phyloP scores from a whole-genome alignment of 2,797 vertebrate genomes.

The Lepilemur ruficaudatus region DNA sequence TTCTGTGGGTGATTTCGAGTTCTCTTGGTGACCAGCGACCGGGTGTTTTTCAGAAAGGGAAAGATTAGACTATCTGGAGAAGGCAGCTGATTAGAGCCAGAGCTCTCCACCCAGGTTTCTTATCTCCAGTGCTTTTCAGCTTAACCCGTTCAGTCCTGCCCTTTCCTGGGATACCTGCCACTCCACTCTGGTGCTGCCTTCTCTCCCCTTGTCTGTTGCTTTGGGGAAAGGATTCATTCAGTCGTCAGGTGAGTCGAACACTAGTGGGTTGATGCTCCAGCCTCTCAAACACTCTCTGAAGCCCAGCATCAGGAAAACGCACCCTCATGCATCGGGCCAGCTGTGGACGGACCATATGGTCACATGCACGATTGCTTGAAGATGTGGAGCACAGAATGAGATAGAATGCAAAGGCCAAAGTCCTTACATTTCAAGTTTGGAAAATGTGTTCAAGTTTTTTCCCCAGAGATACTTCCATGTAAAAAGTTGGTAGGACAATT shows the following conservation, averaged over 20 bases:
- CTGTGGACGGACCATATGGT: not conserved
- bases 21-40: not conserved
- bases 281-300: not conserved
- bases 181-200: not conserved
- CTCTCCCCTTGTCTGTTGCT: not conserved
- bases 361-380: accelerated
- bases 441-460: not conserved
- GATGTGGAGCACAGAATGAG: not conserved
- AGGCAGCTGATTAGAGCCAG: not conserved
- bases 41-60: not conserved
- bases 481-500: not conserved
- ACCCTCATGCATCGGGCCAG: not conserved
- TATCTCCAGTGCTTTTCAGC: not conserved
- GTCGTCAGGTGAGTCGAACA: not conserved
- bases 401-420: not conserved
- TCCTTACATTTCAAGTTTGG: not conserved
- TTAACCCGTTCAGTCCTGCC: not conserved
- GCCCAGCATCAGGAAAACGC: not conserved
- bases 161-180: not conserved
- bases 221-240: accelerated
- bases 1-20: not conserved
- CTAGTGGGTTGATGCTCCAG: accelerated
- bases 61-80: not conserved
- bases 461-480: not conserved
- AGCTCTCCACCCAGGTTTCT: not conserved